A percentile compares a stretch with the other conserved stretches of the same genome.
phyloP scores from a whole-genome alignment of 2,888 invertebrate genomes.

The Chalcis sispes region DNA sequence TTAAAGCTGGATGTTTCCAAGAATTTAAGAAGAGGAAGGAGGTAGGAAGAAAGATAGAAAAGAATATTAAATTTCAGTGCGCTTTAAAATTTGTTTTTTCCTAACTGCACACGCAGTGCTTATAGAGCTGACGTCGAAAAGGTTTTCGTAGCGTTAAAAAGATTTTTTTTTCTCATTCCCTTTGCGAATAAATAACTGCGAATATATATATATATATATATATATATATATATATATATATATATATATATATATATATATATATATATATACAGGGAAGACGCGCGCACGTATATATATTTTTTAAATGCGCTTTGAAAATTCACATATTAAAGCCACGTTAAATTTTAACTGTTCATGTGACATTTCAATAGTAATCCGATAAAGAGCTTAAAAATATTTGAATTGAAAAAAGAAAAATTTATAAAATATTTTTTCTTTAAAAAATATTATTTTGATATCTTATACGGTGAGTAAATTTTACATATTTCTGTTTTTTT shows the following conservation, averaged over 20 bases:
- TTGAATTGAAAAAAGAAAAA: background rate
- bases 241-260: too few relatives aligned
- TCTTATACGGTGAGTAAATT: too few relatives aligned
- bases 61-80: slow-evolving; percentile 21
- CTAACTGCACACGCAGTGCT: background rate
- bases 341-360: background rate
- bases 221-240: too few relatives aligned
- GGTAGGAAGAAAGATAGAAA: background rate
- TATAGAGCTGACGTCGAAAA: background rate
- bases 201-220: too few relatives aligned
- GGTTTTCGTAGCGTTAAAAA: background rate
- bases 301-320: slow-evolving; percentile 17
- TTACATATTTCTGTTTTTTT: too few relatives aligned
- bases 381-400: slow-evolving; percentile 14
- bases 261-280: too few relatives aligned
- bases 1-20: slow-evolving; percentile 19
- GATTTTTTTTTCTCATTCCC: slow-evolving; percentile 10
- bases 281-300: background rate
- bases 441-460: too few relatives aligned
- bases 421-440: too few relatives aligned
- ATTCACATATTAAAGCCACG: background rate
- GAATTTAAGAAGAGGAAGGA: background rate
- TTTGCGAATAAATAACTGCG: slow-evolving; percentile 36
- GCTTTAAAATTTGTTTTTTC: background rate
- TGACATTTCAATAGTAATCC: background rate